Evolutionary conservation across 2,797 vertebrate species (phyloP).

Genomic region (Hirundo rustica): DNA sequence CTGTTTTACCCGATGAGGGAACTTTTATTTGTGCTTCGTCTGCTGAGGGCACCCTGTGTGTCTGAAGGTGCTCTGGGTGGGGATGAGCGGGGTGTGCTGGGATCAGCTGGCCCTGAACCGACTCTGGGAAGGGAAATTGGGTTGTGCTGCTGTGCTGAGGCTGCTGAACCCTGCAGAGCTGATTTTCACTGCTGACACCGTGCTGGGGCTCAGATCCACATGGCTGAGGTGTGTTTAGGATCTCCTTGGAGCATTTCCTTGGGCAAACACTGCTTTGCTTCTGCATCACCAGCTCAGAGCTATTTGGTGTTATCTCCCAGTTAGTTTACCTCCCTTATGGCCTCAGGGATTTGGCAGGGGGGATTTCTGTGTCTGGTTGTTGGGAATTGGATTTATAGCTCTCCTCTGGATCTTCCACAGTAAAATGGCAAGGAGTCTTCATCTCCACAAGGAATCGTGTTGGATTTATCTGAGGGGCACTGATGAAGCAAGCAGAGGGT

Average conservation of each 20-base stretch:
- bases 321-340: neutral
- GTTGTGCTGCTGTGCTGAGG: neutral
- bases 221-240: neutral
- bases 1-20: neutral
- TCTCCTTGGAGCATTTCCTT: neutral
- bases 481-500: slow-evolving; percentile 70
- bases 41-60: neutral
- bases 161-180: neutral
- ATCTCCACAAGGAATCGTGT: slow-evolving; percentile 62
- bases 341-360: neutral
- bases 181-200: rapidly evolving
- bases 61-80: neutral
- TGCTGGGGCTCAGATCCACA: neutral
- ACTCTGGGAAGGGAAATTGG: neutral
- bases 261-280: neutral
- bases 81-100: neutral
- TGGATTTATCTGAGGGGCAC: slow-evolving; percentile 67
- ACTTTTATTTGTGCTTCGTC: neutral
- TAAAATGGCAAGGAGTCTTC: slow-evolving; percentile 66
- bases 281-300: neutral
- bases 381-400: slow-evolving; percentile 32
- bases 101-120: neutral
- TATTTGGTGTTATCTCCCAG: neutral
- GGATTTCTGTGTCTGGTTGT: neutral
- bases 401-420: slow-evolving; percentile 55